Conservation (phyloP, 2,797 vertebrate species). For the Sus cebifrons region DNA sequence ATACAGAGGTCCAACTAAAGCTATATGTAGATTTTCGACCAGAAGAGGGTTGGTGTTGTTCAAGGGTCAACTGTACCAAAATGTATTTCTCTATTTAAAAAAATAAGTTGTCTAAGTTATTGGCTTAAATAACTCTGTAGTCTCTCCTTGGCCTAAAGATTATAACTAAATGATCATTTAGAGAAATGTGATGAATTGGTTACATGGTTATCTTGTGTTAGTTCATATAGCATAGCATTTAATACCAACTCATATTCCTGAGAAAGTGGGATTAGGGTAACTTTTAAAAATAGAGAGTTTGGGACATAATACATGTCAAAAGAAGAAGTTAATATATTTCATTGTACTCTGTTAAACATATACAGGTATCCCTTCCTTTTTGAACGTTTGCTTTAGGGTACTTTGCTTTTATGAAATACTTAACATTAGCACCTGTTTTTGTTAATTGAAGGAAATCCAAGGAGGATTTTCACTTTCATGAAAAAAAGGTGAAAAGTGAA, state of each 20-base stretch:
- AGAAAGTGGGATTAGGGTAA: not conserved
- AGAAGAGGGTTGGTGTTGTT: not conserved
- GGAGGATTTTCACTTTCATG: not conserved
- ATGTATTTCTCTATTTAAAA: conserved; percentile 4
- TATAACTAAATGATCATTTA: not conserved
- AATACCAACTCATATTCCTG: not conserved
- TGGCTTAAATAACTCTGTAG: not conserved
- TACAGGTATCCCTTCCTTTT: not conserved
- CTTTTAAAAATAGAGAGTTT: conserved; percentile 34
- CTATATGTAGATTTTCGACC: not conserved
- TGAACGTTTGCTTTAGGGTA: not conserved
- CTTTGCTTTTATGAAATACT: not conserved
- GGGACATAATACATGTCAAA: not conserved
- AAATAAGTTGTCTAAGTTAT: not conserved
- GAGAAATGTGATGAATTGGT: not conserved
- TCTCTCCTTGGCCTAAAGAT: not conserved
- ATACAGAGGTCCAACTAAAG: not conserved
- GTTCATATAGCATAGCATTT: not conserved
- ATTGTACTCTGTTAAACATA: not conserved
- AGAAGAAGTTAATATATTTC: not conserved
- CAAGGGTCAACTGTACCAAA: not conserved
- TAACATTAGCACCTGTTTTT: not conserved
- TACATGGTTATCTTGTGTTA: not conserved
- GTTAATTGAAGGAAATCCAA: not conserved
- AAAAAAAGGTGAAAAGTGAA: not conserved